These are phyloP conservation scores for Scelioninae gen. 2 DNA, from an alignment of 2,888 invertebrate genomes.

Conservation along the genomic window DNA sequence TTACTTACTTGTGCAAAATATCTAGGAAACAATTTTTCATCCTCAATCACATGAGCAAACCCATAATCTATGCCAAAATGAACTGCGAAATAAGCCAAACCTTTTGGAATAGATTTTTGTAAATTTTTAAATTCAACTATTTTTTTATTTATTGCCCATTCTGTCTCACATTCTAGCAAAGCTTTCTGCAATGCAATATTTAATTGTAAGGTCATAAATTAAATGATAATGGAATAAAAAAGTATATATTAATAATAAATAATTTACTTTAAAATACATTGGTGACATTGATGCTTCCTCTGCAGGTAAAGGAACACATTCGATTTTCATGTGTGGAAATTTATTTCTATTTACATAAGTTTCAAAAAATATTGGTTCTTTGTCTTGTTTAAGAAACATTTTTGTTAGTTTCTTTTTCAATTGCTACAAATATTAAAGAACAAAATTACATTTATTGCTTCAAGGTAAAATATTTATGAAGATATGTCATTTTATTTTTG, in stretches of 20 bases:
- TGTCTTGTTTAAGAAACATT: conserved; percentile 84
- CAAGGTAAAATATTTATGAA: conserved; percentile 1
- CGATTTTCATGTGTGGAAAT: conserved; percentile 89
- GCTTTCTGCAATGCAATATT: conserved; percentile 82
- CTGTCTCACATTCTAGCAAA: conserved; percentile 93
- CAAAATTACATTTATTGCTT: neutral
- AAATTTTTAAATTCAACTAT: conserved; percentile 86
- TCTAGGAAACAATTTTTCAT: conserved; percentile 88
- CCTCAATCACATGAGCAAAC: conserved; percentile 98
- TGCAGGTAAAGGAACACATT: conserved; percentile 91
- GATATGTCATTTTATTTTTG: too few relatives aligned
- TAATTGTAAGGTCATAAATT: neutral
- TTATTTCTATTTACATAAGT: conserved; percentile 84
- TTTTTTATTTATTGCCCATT: conserved; percentile 98
- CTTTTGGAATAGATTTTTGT: conserved; percentile 90
- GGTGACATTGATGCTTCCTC: conserved; percentile 92
- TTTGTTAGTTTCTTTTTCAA: conserved; percentile 86
- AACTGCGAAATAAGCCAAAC: conserved; percentile 95
- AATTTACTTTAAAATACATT: conserved; percentile 90
- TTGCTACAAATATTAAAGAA: conserved; percentile 76
- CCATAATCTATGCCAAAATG: conserved; percentile 94
- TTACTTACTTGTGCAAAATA: conserved; percentile 90
- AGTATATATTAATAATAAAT: too few relatives aligned
- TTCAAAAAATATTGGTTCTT: conserved; percentile 94
- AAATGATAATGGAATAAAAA: too few relatives aligned